Evolutionary conservation across 2,113 vertebrate species (phyloP), one percentile per base, ranked within the genome.

Genomic region (Prunella himalayana): DNA sequence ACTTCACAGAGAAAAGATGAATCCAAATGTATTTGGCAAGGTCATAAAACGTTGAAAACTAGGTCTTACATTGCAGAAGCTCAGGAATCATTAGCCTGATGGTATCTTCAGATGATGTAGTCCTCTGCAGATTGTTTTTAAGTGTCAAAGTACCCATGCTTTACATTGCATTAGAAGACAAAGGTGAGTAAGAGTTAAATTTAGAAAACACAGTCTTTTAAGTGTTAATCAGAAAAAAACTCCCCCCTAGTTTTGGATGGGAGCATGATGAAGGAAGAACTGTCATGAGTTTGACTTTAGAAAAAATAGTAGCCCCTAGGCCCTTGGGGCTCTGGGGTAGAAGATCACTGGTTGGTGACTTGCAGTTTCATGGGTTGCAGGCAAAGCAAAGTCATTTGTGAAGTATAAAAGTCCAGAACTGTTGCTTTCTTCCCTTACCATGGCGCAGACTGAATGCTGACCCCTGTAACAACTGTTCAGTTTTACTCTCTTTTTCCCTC

Each of bases 391-490:
- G 47, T 57, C 44, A 31, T 59, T 68, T 54, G 12, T 68, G 54
- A 60, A 54, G 11, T 19, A 12, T n/a, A 11, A 33, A 91, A 82
- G 23, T 30, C 15, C 39, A 64, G 27, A 71, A 63, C 20, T 51
- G 12, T 3, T 61, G 23, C 14, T 25, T 75, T 13, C 14, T 73
- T 57, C 35, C 39, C 8, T 53, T 72, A 15, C 4, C 10, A 11
- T 83, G 30, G n/a, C 12, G 33, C 17, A 57, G 15, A 16, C 13
- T 42, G 35, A 57, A 25, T 18, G n/a, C 50, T 82, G 44, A 69
- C 1, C 6, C 11, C 25, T n/a, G 21, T 17, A 44, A 76, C 10
- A 85, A 22, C 4, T 0, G 1, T 37, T 64, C 9, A 0, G 0
- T 60, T 86, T 76, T 69, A 17, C 17, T 41, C n/a, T 60, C 7